Percentiles rank a stretch among this genome's conserved stretches.
Conservation (phyloP, 1,140 invertebrate genomes). For the Pinna nobilis region DNA sequence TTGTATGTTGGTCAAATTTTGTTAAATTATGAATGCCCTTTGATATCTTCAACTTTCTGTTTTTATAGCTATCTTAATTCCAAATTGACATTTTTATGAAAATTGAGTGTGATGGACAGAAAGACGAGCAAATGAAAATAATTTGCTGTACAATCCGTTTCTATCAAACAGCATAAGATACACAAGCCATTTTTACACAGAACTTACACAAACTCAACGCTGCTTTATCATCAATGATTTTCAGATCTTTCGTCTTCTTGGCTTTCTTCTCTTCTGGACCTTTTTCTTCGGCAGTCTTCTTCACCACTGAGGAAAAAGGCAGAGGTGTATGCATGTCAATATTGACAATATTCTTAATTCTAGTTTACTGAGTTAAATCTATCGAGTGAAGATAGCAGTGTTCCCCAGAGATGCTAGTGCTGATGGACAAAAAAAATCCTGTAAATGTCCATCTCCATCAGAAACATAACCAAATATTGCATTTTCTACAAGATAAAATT, state of each 20-base stretch:
- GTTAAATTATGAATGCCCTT: too few relatives aligned
- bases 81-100: too few relatives aligned
- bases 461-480: background rate
- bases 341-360: background rate
- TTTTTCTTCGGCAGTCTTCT: background rate
- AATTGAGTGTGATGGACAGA: too few relatives aligned
- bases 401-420: too few relatives aligned
- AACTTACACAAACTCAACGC: constrained; percentile 14
- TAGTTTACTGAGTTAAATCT: too few relatives aligned
- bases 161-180: background rate
- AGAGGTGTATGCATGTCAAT: background rate
- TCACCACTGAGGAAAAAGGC: background rate
- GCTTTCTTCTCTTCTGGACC: constrained; percentile 10
- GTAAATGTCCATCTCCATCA: background rate
- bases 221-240: constrained; percentile 1
- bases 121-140: background rate
- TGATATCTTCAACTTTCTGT: too few relatives aligned
- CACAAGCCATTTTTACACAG: background rate
- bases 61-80: too few relatives aligned
- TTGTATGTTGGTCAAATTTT: too few relatives aligned
- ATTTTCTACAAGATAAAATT: background rate
- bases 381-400: too few relatives aligned
- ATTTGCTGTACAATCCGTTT: background rate
- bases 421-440: background rate
- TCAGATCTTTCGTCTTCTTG: constrained; percentile 8